Evolutionary conservation across 2,797 vertebrate species (phyloP), one percentile per base, ranked within the genome.

Genomic region (Knipowitschia caucasica): DNA sequence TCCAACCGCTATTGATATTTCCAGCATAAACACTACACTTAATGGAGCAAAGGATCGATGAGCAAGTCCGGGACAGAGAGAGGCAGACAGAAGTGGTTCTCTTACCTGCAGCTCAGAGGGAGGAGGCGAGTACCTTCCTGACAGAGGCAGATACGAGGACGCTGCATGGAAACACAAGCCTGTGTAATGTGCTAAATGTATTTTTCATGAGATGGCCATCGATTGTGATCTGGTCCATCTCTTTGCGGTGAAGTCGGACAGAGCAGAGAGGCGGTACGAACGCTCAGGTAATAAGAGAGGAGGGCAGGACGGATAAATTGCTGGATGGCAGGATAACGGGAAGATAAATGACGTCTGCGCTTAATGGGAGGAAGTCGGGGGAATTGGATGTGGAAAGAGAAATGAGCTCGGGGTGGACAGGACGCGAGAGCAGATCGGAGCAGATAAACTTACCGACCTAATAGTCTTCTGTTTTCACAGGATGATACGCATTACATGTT

Each of bases 161-260:
- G 53, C 36, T 61, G 71, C 68, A 69, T 59, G 67, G 55, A 56
- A 66, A 62, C 60, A 65, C 40, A 43, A 51, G 26, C 4, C 18
- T 63, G 58, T 21, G 59, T 72, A 85, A 87, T 83, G 63, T 9
- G 2, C 59, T 56, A 71, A 66, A 85, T 87, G 75, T 78, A 82
- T 87, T 82, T 84, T 86, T 83, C 74, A 87, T 86, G 84, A 84
- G 72, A 42, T 49, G 8, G 27, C 51, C 77, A 87, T 87, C 80
- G 73, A 85, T 84, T 78, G 63, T 81, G 75, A 83, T 89, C 85
- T 82, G 67, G 73, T 52, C 77, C 77, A 77, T 77, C 53, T 73
- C 63, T 78, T 73, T 80, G 62, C 63, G 66, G 56, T 62, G 3
- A 38, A 70, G 67, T 60, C 25, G 0, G 18, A 56, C 53, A 1